These are phyloP conservation scores for Cuculus canorus DNA, from an alignment of 2,797 vertebrate genomes.

Conservation along the genomic window DNA sequence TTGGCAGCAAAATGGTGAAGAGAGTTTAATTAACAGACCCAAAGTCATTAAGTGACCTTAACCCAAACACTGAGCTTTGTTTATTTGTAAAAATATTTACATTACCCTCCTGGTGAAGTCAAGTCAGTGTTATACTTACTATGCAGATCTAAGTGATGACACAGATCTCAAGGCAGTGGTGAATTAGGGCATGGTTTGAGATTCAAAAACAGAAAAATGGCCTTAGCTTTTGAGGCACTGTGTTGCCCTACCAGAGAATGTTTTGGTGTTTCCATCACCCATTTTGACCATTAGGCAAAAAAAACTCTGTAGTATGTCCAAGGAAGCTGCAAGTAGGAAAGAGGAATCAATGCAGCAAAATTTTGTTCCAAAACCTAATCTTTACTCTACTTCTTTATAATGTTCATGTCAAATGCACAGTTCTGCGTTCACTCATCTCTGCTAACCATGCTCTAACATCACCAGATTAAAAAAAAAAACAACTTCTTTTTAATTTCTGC, in stretches of 20 bases:
- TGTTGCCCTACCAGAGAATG: fast-evolving
- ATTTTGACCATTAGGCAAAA: not conserved
- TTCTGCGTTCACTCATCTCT: not conserved
- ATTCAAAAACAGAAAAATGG: not conserved
- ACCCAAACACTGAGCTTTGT: not conserved
- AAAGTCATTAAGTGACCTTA: not conserved
- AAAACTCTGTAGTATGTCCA: not conserved
- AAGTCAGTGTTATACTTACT: not conserved
- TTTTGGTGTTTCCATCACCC: not conserved
- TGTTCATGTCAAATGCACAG: not conserved
- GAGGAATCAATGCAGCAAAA: not conserved
- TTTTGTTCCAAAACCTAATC: not conserved
- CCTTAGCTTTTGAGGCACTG: not conserved
- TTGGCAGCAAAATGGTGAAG: not conserved
- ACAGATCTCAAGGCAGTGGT: not conserved
- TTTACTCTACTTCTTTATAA: not conserved
- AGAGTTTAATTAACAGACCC: not conserved
- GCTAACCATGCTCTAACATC: not conserved
- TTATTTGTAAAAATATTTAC: not conserved
- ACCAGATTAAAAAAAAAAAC: not conserved
- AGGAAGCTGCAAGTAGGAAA: not conserved
- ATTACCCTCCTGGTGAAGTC: not conserved
- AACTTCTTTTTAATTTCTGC: not conserved
- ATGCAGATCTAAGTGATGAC: not conserved
- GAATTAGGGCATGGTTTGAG: not conserved